Evolutionary conservation across 1,140 invertebrate genomes (phyloP), one percentile per base, ranked within the genome.

Genomic region (Copidosoma floridanum): DNA sequence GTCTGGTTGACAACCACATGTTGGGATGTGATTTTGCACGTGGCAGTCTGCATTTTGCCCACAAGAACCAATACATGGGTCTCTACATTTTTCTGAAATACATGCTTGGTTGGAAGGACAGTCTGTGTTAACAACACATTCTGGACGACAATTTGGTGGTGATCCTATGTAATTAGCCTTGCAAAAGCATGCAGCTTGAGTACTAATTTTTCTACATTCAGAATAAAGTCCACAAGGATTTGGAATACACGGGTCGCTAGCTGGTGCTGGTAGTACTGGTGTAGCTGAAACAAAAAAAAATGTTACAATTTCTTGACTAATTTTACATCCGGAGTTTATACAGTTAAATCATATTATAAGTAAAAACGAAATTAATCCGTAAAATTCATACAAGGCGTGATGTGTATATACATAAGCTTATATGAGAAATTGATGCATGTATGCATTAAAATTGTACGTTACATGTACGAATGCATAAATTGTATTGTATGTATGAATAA

Each of bases 1-100:
- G 26, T 84, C 85, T 59, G 81, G 64, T 27, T 82, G 79, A 73
- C 90, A 92, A 2, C 84, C 74, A 69, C 90, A 92, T 20, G 85
- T 85, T 16, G 89, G 87, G 20, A 86, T 88, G 68, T 92, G 90
- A 69, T 90, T 90, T 24, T 87, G 84, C n/a, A 91, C 88, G 63
- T 80, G 81, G 71, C 90, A 92, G 50, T 88, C 81, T 2, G 88
- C 85, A 69, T 88, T 86, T 27, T 81, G 65, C 20, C 89, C 88
- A 71, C 90, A 91, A 7, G 85, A 84, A 20, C 86, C 86, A 51
- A 82, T 75, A 66, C 89, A 90, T 37, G 88, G 88, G 76, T 90
- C 85, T 60, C 82, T 74, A 71, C 89, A 90, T 78, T 86, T 89
- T 69, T 85, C 84, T 20, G 78, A 77, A 35, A 85, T 83, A 58